Evolutionary conservation across 1,140 invertebrate genomes (phyloP).

Genomic region (Drosophila erecta): DNA sequence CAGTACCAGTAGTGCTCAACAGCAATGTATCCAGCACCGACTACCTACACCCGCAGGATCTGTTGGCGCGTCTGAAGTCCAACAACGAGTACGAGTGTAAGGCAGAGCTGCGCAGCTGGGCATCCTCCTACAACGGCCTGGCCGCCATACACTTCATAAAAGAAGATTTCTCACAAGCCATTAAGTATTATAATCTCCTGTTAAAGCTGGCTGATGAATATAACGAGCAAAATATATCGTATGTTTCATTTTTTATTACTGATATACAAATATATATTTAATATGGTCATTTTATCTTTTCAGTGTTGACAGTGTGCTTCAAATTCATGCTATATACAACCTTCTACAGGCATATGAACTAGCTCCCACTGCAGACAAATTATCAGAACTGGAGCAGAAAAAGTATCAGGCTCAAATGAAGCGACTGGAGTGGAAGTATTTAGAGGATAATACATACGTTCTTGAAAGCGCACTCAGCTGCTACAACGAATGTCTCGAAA

Average conservation of each 20-base stretch:
- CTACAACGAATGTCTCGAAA: conserved; percentile 42
- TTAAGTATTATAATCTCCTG: conserved; percentile 87
- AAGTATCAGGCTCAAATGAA: conserved; percentile 47
- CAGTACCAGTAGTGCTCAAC: conserved; percentile 87
- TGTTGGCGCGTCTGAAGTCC: conserved; percentile 88
- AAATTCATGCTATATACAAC: conserved; percentile 90
- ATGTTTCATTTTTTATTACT: background rate
- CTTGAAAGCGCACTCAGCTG: conserved; percentile 30
- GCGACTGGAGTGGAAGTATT: conserved; percentile 87
- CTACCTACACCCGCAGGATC: conserved; percentile 86
- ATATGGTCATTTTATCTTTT: conserved; percentile 14
- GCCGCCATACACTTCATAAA: conserved; percentile 88
- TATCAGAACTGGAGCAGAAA: conserved; percentile 10
- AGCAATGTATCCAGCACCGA: conserved; percentile 49
- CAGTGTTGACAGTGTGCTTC: conserved; percentile 85
- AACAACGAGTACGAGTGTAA: conserved; percentile 88
- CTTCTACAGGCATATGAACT: conserved; percentile 78
- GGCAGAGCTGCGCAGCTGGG: conserved; percentile 87
- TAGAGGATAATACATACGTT: conserved; percentile 73
- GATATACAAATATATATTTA: background rate
- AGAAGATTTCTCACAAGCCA: conserved; percentile 86
- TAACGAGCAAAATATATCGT: conserved; percentile 62
- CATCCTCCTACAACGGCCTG: conserved; percentile 88
- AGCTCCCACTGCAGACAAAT: background rate
- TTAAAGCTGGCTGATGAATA: conserved; percentile 70